These are phyloP conservation scores for Centruroides sculpturatus DNA, from an alignment of 1,140 invertebrate species.

Conservation along the genomic window DNA sequence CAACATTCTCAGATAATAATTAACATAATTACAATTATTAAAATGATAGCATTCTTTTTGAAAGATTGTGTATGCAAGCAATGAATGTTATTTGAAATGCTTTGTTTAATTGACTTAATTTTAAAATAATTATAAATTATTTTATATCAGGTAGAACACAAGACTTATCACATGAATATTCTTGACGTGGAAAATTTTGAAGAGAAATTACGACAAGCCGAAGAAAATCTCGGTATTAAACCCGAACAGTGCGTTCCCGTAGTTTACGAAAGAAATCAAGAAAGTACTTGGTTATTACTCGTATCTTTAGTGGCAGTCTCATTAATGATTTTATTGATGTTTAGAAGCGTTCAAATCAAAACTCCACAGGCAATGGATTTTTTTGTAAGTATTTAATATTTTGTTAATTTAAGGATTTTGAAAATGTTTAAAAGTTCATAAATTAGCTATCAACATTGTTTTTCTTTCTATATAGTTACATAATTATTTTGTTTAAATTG, in stretches of 20 bases:
- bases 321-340: conserved; percentile 49
- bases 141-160: conserved; percentile 40
- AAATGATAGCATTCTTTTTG: too few relatives aligned
- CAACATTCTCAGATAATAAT: too few relatives aligned
- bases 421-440: not conserved
- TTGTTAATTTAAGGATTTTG: not conserved
- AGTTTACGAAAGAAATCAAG: conserved; percentile 57
- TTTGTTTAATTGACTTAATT: too few relatives aligned
- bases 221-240: conserved; percentile 46
- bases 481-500: too few relatives aligned
- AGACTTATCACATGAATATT: conserved; percentile 64
- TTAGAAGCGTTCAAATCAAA: conserved; percentile 47
- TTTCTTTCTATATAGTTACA: too few relatives aligned
- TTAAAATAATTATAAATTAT: too few relatives aligned
- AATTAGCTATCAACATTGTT: too few relatives aligned
- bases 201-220: conserved; percentile 67
- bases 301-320: conserved; percentile 47
- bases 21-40: too few relatives aligned
- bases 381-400: conserved; percentile 44
- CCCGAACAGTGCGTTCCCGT: conserved; percentile 53
- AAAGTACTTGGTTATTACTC: conserved; percentile 52
- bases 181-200: conserved; percentile 68
- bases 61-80: too few relatives aligned
- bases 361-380: conserved; percentile 53
- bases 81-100: too few relatives aligned